Evolutionary conservation across 2,797 vertebrate species (phyloP).

Genomic region (Megalops cyprinoides): DNA sequence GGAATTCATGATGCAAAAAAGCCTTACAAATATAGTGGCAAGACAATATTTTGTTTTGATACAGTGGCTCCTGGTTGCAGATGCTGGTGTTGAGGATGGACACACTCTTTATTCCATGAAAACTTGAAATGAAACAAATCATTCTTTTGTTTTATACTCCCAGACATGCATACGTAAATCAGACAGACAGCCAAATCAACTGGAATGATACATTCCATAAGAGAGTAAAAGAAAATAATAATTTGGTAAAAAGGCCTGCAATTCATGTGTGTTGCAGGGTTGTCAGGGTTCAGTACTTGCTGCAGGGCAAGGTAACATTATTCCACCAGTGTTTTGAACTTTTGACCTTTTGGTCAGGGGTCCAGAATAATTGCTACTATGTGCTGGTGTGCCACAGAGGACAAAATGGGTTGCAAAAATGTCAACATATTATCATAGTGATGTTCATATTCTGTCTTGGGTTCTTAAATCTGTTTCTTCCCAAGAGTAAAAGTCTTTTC

Average conservation of each 20-base stretch:
- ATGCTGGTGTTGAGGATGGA: too few species aligned
- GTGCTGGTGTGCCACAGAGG: neutral
- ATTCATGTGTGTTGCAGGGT: neutral
- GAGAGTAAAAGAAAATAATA: neutral
- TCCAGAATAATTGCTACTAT: constrained; percentile 26
- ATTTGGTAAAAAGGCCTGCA: constrained; percentile 1
- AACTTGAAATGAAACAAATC: too few species aligned
- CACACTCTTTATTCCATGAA: too few species aligned
- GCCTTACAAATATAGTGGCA: too few species aligned
- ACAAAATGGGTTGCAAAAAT: constrained; percentile 15
- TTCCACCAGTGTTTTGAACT: constrained; percentile 26
- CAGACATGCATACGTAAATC: too few species aligned
- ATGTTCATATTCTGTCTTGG: constrained; percentile 24
- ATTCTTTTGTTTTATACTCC: too few species aligned
- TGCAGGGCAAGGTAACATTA: constrained; percentile 34
- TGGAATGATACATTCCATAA: too few species aligned
- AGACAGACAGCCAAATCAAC: too few species aligned
- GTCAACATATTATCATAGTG: constrained; percentile 32
- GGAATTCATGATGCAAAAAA: too few species aligned
- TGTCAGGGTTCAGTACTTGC: constrained; percentile 18
- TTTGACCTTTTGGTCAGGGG: constrained; percentile 14
- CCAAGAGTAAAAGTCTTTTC: constrained; percentile 22
- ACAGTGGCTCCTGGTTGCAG: too few species aligned
- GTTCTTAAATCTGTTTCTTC: constrained; percentile 35
- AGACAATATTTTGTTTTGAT: too few species aligned